phyloP scores from a whole-genome alignment of 1,140 invertebrate genomes.

The Heliconius himera region DNA sequence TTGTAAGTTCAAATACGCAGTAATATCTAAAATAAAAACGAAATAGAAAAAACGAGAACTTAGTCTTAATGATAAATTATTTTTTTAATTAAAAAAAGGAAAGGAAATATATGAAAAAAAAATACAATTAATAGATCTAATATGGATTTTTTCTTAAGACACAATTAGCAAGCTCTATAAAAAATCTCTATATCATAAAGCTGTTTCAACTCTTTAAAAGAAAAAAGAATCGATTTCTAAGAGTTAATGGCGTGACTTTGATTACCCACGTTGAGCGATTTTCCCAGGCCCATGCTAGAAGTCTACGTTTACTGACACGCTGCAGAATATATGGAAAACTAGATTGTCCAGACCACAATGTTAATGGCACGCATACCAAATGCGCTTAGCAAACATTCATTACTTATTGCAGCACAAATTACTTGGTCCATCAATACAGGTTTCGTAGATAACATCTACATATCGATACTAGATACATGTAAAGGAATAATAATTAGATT shows the following conservation, averaged over 20 bases:
- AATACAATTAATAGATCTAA: no score
- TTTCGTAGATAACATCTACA: background rate
- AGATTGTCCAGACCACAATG: slow-evolving; percentile 58
- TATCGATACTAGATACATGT: background rate
- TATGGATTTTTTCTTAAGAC: no score
- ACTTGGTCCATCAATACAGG: slow-evolving; percentile 22
- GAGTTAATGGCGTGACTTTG: background rate
- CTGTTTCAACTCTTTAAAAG: background rate
- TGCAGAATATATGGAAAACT: slow-evolving; percentile 51
- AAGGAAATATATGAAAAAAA: no score
- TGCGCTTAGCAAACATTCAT: slow-evolving; percentile 46
- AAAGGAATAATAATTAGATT: background rate
- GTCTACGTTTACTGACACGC: slow-evolving; percentile 24
- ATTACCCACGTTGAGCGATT: slow-evolving; percentile 14
- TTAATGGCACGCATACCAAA: slow-evolving; percentile 59
- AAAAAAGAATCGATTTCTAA: background rate
- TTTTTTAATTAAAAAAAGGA: no score
- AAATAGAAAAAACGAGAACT: no score
- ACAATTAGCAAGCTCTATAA: background rate
- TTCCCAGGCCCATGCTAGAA: slow-evolving; percentile 22
- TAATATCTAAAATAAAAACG: no score
- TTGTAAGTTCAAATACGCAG: no score
- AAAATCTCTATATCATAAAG: background rate
- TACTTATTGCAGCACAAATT: slow-evolving; percentile 24
- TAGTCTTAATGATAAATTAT: no score